Conservation (phyloP, 2,888 invertebrate species). For the Disparrhopalites patrizii region DNA sequence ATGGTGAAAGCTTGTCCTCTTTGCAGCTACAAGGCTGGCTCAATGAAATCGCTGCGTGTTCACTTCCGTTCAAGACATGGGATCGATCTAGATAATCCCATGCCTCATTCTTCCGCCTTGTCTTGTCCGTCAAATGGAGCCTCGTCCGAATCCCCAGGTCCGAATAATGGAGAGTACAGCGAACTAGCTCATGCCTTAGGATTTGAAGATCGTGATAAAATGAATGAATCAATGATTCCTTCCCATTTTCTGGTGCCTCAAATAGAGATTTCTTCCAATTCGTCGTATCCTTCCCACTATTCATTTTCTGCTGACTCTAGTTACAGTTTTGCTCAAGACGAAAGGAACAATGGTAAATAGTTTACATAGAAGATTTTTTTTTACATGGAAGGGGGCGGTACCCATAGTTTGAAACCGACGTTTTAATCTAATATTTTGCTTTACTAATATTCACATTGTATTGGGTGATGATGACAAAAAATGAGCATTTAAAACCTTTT, state of each 20-base stretch:
- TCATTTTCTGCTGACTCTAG: conserved; percentile 47
- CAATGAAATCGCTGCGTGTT: conserved; percentile 83
- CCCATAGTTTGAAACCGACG: conserved; percentile 10
- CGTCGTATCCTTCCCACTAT: conserved; percentile 46
- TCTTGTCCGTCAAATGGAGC: conserved; percentile 39
- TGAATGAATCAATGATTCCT: conserved; percentile 56
- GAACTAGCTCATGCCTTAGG: conserved; percentile 48
- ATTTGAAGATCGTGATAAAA: conserved; percentile 48
- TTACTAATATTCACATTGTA: background rate
- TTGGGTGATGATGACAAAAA: background rate
- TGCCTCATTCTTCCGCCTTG: conserved; percentile 55
- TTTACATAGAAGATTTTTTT: conserved; percentile 54
- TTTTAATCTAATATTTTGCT: background rate
- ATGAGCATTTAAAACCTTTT: too few species aligned
- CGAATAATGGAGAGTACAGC: conserved; percentile 45
- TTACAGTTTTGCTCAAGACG: conserved; percentile 43
- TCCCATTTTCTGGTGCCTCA: conserved; percentile 84
- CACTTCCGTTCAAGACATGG: conserved; percentile 89
- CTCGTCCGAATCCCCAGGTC: conserved; percentile 27
- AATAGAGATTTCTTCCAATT: conserved; percentile 69
- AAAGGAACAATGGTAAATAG: conserved; percentile 30
- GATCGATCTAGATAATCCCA: conserved; percentile 84
- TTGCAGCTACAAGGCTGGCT: conserved; percentile 81
- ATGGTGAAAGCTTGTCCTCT: conserved; percentile 85
- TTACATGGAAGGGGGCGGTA: too few species aligned